Evolutionary conservation across 2,888 invertebrate genomes (phyloP).

Genomic region (Phorcus lineatus): DNA sequence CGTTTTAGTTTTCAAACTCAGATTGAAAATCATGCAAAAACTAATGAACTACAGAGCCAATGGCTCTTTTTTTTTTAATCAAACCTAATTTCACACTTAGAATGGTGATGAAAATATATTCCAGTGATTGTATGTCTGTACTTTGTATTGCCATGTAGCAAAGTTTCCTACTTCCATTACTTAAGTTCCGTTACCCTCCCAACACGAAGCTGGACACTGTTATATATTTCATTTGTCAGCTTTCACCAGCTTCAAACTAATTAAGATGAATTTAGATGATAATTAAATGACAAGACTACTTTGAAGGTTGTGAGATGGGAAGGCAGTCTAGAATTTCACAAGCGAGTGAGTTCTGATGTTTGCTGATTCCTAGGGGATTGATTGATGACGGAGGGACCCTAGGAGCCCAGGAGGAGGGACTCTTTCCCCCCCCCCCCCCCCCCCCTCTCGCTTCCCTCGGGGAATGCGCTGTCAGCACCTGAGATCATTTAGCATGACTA

Average conservation of each 20-base stretch:
- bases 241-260: slow-evolving; percentile 16
- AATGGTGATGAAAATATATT: too few species aligned
- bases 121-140: too few species aligned
- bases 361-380: background rate
- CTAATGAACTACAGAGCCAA: too few species aligned
- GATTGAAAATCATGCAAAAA: too few species aligned
- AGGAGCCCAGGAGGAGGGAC: background rate
- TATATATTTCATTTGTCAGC: slow-evolving; percentile 1
- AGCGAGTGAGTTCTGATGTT: slow-evolving; percentile 10
- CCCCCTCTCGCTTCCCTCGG: background rate
- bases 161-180: too few species aligned
- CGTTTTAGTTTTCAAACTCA: too few species aligned
- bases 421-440: background rate
- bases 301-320: background rate
- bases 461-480: background rate
- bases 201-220: background rate
- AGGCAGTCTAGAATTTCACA: slow-evolving; percentile 10
- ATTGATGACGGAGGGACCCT: background rate
- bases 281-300: slow-evolving; percentile 2
- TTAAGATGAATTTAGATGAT: slow-evolving; percentile 14
- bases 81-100: too few species aligned
- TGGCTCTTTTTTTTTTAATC: too few species aligned
- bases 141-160: too few species aligned
- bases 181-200: too few species aligned
- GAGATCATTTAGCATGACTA: background rate